Evolutionary conservation across 1,140 invertebrate genomes (phyloP).

Genomic region (Psix sp.): DNA sequence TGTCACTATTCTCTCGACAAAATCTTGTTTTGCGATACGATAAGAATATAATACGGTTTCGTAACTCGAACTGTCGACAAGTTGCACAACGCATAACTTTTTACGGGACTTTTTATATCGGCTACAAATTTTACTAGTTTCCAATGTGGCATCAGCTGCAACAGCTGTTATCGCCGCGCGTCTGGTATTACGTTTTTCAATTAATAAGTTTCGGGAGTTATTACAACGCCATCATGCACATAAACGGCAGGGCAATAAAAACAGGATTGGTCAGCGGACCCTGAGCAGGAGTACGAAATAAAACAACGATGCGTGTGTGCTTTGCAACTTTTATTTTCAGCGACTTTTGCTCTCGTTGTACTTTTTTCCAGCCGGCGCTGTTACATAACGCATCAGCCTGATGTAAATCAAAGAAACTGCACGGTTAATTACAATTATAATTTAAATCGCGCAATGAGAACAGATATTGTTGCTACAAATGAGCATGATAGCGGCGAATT

Average conservation of each 20-base stretch:
- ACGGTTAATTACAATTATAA: conserved; percentile 47
- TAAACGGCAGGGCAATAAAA: conserved; percentile 53
- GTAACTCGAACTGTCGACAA: conserved; percentile 16
- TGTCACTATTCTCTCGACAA: too few species aligned
- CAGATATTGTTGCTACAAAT: conserved; percentile 26
- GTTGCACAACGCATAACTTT: conserved; percentile 25
- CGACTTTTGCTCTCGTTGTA: background rate
- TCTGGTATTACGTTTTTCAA: conserved; percentile 50
- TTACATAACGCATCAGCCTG: conserved; percentile 24
- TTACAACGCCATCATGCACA: conserved; percentile 43
- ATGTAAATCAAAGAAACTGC: conserved; percentile 42
- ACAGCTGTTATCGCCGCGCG: conserved; percentile 42
- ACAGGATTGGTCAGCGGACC: conserved; percentile 41
- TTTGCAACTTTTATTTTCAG: conserved; percentile 28
- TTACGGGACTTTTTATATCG: conserved; percentile 26
- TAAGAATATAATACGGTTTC: conserved; percentile 21
- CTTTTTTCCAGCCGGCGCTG: background rate
- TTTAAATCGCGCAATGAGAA: conserved; percentile 21
- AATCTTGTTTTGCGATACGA: too few species aligned
- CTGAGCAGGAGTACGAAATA: conserved; percentile 22
- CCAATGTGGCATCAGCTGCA: conserved; percentile 51
- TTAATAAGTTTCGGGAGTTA: conserved; percentile 58
- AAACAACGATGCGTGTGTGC: conserved; percentile 21
- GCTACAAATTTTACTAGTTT: conserved; percentile 50
- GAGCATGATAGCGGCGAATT: conserved; percentile 17